phyloP scores from a whole-genome alignment of 2,113 vertebrate genomes.

The Oplegnathus fasciatus region DNA sequence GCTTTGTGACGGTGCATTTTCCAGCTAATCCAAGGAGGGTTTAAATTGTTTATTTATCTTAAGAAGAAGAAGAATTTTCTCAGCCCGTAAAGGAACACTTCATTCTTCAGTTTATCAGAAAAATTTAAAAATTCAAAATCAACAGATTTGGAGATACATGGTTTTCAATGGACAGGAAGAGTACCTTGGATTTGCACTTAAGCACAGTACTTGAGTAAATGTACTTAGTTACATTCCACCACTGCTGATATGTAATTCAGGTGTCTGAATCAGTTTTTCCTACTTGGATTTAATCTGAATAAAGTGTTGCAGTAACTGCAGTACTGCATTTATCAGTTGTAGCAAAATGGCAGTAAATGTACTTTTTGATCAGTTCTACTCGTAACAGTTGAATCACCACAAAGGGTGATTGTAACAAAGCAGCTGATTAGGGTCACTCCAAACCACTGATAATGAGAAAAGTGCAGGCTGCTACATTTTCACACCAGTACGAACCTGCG shows the following conservation, averaged over 20 bases:
- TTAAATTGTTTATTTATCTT: no score
- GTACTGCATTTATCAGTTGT: not conserved
- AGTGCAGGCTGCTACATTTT: not conserved
- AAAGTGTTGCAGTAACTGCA: not conserved
- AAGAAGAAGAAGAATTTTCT: no score
- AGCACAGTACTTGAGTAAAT: no score
- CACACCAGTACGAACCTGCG: slow-evolving; percentile 8
- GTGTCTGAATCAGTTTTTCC: not conserved
- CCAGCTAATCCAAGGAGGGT: no score
- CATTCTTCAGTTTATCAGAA: no score
- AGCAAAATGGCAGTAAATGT: not conserved
- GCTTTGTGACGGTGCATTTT: no score
- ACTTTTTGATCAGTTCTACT: slow-evolving; percentile 4
- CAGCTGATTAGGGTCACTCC: not conserved
- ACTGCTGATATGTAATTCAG: not conserved
- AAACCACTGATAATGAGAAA: slow-evolving; percentile 22
- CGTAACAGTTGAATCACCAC: not conserved
- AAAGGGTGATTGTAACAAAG: slow-evolving; percentile 19
- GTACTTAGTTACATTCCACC: no score
- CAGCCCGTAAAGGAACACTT: no score
- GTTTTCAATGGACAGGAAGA: no score
- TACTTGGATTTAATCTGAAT: not conserved
- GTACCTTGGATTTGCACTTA: no score
- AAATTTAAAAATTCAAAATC: no score
- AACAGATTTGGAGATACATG: no score